phyloP scores from a whole-genome alignment of 2,888 invertebrate species.

The Parnassius mnemosyne region DNA sequence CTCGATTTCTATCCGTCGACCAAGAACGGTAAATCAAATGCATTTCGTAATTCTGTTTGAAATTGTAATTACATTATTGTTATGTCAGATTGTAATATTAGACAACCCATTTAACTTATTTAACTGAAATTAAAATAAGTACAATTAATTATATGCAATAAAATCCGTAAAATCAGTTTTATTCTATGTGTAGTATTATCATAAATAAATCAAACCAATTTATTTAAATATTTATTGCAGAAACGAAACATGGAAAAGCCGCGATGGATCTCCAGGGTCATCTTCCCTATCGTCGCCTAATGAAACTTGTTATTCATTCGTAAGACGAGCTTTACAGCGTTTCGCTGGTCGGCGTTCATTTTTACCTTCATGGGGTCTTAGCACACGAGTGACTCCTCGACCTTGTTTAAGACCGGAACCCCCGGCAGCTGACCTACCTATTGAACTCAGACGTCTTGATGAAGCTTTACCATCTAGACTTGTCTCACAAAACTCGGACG shows the following conservation, averaged over 20 bases:
- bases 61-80: too few species aligned
- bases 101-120: too few species aligned
- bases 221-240: conserved; percentile 46
- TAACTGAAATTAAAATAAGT: too few species aligned
- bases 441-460: conserved; percentile 89
- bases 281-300: conserved; percentile 95
- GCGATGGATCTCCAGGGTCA: conserved; percentile 86
- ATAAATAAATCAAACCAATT: too few species aligned
- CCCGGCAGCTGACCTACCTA: conserved; percentile 89
- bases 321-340: conserved; percentile 92
- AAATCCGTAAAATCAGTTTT: too few species aligned
- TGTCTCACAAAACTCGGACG: conserved; percentile 74
- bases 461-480: conserved; percentile 78
- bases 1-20: conserved; percentile 70
- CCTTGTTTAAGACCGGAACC: conserved; percentile 87
- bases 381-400: conserved; percentile 54
- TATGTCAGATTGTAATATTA: background rate
- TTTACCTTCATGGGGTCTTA: conserved; percentile 87
- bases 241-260: conserved; percentile 69
- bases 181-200: too few species aligned
- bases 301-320: conserved; percentile 96
- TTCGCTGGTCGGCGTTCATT: conserved; percentile 88
- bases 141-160: too few species aligned
- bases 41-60: background rate
- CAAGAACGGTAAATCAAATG: conserved; percentile 57